Base-by-base conservation (phyloP, 2,113 vertebrate genomes). In the Sclerurus mexicanus region DNA sequence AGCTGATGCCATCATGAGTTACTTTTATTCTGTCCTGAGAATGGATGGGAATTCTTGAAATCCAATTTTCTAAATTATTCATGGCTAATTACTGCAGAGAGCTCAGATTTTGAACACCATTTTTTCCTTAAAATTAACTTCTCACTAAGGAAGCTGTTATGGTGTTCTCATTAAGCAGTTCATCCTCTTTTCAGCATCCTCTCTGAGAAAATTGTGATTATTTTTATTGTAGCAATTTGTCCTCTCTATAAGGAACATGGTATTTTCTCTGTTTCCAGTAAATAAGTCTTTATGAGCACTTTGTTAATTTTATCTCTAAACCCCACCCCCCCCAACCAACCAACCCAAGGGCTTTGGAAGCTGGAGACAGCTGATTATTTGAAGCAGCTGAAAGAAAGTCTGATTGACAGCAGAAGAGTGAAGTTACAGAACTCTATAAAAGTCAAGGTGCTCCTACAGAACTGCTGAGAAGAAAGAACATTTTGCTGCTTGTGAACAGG, bases 351-450 rank as follows among this genome's bases (percentile, higher is more conserved):
- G 27, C 42, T 69, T 13, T 35, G 58, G 85, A 83, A 72, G 33
- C 44, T 76, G 75, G 30, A 93, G 63, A 20, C 72, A 44, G 35
- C 7, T 69, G 83, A 83, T 90, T 76, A 83, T 76, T 85, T 83
- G 52, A 89, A 93, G 42, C 84, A 90, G 42, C 3, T 4, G 50
- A 68, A 90, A 76, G 44, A 80, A 62, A 83, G 46, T 59, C 63
- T 66, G 50, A 77, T 17, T 28, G 35, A 67, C 72, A 95, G 44
- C n/a, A 85, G 66, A 24, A 81, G 67, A 90, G 39, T 31, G 25
- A 87, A 85, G n/a, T 58, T 22, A 71, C 74, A 42, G 35, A 42
- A 78, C 20, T 71, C 9, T 66, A 0, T 53, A 23, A 25, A 90
- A 78, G 33, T 59, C 6, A 47, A 60, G 39, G 21, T 71, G 33